Base-by-base conservation (phyloP, 2,888 invertebrate genomes). In the Drosophila fungiperda region DNA sequence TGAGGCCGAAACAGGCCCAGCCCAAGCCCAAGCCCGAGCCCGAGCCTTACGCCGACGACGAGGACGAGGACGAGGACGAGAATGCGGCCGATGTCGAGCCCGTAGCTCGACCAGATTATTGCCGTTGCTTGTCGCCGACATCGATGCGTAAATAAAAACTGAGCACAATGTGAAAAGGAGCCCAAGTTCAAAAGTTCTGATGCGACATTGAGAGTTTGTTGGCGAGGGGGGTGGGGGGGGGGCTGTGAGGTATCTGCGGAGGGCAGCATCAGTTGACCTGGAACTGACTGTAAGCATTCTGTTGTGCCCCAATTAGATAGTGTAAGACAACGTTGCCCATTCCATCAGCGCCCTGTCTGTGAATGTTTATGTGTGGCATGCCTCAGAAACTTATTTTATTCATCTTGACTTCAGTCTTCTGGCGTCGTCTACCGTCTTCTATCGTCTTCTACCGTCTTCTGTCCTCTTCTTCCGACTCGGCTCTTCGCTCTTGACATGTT, bases 111-210 rank as follows among this genome's bases (percentile, higher is more conserved):
- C 23, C 15, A 23, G 15, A 45, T 45, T 45, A 23, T 45, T 45
- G 23, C 23, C 23, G 45, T 45, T 45, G 48, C 54, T 54, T 20
- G 26, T 17, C 12, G 32, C 40, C 49, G 54, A 49, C 17, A 20
- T 49, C 49, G 36, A 69, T 69, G 55, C 66, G 70, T 40, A 55
- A 63, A 63, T 49, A 78, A 49, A 52, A 71, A 49, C 35, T 33
- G 29, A 40, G 32, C 49, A 53, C 48, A 61, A 54, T 52, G 69
- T 54, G 54, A 38, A 59, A 66, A 73, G 60, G 53, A 54, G 76
- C 55, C 68, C 81, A 82, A 82, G 81, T 78, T 83, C 78, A 80
- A 76, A 80, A 76, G 68, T 65, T 62, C 62, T 54, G 57, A 68
- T 49, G 54, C 40, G 38, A 60, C 48, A 45, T 45, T 45, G 45